Conservation (phyloP, 2,113 vertebrate genomes). For the Kobus ellipsiprymnus region DNA sequence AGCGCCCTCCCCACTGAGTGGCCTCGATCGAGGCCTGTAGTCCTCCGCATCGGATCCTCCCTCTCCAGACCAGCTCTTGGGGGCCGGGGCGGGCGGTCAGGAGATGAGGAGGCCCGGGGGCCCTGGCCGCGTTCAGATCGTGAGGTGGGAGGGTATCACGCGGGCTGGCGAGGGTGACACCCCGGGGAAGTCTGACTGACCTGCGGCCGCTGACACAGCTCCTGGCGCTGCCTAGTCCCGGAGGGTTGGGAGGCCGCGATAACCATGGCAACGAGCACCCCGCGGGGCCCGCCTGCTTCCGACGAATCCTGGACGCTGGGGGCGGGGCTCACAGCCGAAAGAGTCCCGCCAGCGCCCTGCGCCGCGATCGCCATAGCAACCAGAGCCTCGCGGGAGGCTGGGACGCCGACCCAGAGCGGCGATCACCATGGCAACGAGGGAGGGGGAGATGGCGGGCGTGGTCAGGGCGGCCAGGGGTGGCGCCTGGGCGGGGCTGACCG, state of each 20-base stretch:
- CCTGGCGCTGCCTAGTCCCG: accelerated
- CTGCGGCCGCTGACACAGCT: neutral
- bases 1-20: neutral
- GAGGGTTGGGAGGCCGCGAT: neutral
- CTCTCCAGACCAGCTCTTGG: too few relatives aligned
- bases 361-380: slow-evolving; percentile 33
- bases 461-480: neutral
- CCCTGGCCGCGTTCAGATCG: neutral
- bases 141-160: neutral
- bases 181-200: slow-evolving; percentile 19
- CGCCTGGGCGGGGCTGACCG: neutral
- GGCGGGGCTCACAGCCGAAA: neutral
- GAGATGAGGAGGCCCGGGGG: neutral
- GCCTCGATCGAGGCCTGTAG: neutral
- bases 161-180: neutral
- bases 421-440: slow-evolving; percentile 20
- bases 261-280: slow-evolving; percentile 36
- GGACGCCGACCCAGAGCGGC: accelerated
- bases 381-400: neutral
- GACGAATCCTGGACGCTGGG: neutral
- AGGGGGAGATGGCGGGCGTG: neutral
- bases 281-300: neutral
- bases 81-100: neutral
- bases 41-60: neutral
- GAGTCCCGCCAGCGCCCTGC: accelerated